Evolutionary conservation across 2,888 invertebrate genomes (phyloP), one percentile per base, ranked within the genome.

Genomic region (Allacma fusca): DNA sequence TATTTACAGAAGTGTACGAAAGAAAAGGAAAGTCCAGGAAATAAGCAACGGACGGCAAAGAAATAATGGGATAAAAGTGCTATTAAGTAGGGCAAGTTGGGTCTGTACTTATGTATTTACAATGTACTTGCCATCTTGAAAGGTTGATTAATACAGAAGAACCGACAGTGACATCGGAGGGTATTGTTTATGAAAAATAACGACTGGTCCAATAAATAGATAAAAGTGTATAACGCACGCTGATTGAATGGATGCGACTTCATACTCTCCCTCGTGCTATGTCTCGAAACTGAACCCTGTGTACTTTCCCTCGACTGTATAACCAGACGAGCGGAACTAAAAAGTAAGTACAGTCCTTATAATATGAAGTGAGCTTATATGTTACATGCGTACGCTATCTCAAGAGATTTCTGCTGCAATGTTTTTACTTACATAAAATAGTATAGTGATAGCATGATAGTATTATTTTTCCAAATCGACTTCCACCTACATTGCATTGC

Each of bases 141-240:
- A 50, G n/a, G 50, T 50, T 50, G 50, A 50, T 50, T 50, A 50
- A 50, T 50, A n/a, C 50, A 12, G 16, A 50, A 16, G 50, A n/a
- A n/a, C 40, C 9, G 50, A 50, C 50, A 50, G 50, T 50, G 50
- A 50, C 50, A 50, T 50, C n/a, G 50, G 19, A 1, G 50, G 50
- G 50, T 50, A 50, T 50, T 50, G 50, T 50, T 50, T 50, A n/a
- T 50, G 50, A 13, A 16, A 50, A 50, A 50, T 50, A 50, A 16
- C n/a, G 9, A 50, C 50, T 50, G 19, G 50, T 50, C 50, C 50
- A 50, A 50, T 50, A 50, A 50, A 50, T 50, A 50, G 50, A 50
- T 50, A 50, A 16, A 50, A 50, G 16, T n/a, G 50, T 19, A 16
- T 19, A n/a, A 50, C 16, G 9, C 50, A 50, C 34, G n/a, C 50